A percentile compares a stretch with the other conserved stretches of the same genome.
phyloP scores from a whole-genome alignment of 1,140 invertebrate species.

The Drosophila mayri region DNA sequence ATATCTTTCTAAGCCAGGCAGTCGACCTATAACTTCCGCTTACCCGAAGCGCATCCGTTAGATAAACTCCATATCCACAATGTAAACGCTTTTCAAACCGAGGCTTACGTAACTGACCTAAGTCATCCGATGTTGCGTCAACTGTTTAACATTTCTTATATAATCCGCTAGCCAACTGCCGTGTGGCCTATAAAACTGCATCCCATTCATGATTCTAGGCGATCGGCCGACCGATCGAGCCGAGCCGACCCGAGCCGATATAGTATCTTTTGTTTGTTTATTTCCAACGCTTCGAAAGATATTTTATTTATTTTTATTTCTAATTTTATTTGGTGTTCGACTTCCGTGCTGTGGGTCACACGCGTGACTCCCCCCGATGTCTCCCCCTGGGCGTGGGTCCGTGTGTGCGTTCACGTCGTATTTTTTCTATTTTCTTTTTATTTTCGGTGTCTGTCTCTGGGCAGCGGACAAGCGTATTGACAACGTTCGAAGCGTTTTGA shows the following conservation, averaged over 20 bases:
- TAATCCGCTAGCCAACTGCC: slow-evolving; percentile 44
- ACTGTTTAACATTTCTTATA: slow-evolving; percentile 60
- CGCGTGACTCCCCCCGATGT: slow-evolving; percentile 45
- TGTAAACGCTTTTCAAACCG: slow-evolving; percentile 21
- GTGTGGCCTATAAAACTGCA: slow-evolving; percentile 32
- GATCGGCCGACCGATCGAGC: slow-evolving; percentile 26
- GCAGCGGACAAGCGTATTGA: slow-evolving; percentile 38
- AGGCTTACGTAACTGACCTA: slow-evolving; percentile 75
- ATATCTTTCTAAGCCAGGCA: slow-evolving; percentile 3
- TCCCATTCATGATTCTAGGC: slow-evolving; percentile 77
- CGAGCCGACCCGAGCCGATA: slow-evolving; percentile 24
- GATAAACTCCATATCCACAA: slow-evolving; percentile 33
- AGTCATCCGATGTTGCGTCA: slow-evolving; percentile 53
- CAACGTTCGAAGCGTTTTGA: slow-evolving; percentile 64
- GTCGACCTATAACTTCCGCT: slow-evolving; percentile 30
- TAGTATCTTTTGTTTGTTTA: slow-evolving; percentile 60
- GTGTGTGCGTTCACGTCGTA: slow-evolving; percentile 45
- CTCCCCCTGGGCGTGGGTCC: neutral
- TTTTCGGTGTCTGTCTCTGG: slow-evolving; percentile 24
- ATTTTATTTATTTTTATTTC: slow-evolving; percentile 50
- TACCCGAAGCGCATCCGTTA: slow-evolving; percentile 40
- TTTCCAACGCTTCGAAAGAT: slow-evolving; percentile 35
- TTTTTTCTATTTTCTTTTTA: slow-evolving; percentile 39
- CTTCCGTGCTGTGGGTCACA: slow-evolving; percentile 78
- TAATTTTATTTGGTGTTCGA: slow-evolving; percentile 46